These are phyloP conservation scores for Hydroisotoma schaefferi DNA, from an alignment of 2,888 invertebrate genomes.

Conservation along the genomic window DNA sequence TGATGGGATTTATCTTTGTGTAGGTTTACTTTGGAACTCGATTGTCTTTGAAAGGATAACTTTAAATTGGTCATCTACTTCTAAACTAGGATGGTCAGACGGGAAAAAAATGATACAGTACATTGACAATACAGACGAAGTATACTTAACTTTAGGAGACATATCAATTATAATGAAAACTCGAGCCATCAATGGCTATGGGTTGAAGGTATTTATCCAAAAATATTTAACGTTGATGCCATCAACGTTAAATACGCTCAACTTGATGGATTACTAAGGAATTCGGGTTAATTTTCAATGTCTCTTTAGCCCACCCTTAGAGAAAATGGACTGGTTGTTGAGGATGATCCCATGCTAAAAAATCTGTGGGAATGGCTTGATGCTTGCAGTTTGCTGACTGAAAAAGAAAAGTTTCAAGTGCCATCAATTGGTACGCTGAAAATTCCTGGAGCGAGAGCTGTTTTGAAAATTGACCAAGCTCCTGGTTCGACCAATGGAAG, in stretches of 20 bases:
- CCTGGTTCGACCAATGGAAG: slow-evolving; percentile 15
- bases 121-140: slow-evolving; percentile 57
- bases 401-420: slow-evolving; percentile 53
- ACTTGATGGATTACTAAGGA: too few relatives aligned
- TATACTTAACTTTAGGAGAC: slow-evolving; percentile 62
- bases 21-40: slow-evolving; percentile 67
- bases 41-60: slow-evolving; percentile 77
- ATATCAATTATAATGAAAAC: slow-evolving; percentile 69
- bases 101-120: slow-evolving; percentile 65
- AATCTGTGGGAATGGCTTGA: slow-evolving; percentile 82
- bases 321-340: slow-evolving; percentile 72
- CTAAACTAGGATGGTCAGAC: slow-evolving; percentile 71
- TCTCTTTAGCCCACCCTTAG: slow-evolving; percentile 64
- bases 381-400: slow-evolving; percentile 65
- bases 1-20: slow-evolving; percentile 23
- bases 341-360: slow-evolving; percentile 64
- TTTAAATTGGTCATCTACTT: slow-evolving; percentile 72
- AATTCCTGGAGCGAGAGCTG: slow-evolving; percentile 45
- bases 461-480: slow-evolving; percentile 37
- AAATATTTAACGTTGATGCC: too few relatives aligned
- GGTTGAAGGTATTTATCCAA: slow-evolving; percentile 71
- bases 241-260: too few relatives aligned
- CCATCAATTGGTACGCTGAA: slow-evolving; percentile 34
- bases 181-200: slow-evolving; percentile 71
- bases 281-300: background rate